Evolutionary conservation across 2,888 invertebrate species (phyloP).

Genomic region (Coelinius sp.): DNA sequence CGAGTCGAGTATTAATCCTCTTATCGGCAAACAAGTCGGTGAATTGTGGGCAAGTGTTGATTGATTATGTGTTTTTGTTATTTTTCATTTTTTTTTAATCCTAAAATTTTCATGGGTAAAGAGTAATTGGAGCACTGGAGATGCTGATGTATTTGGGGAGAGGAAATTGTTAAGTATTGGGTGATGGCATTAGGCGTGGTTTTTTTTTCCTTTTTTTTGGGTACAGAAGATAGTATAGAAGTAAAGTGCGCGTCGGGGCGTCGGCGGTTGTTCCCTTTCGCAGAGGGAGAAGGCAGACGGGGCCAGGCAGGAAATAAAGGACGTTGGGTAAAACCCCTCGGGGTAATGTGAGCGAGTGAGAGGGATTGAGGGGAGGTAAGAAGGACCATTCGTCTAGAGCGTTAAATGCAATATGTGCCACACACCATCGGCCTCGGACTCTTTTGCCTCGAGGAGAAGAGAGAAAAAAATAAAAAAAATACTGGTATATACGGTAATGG

Average conservation of each 20-base stretch:
- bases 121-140: neutral
- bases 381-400: slow-evolving; percentile 36
- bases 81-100: neutral
- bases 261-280: slow-evolving; percentile 31
- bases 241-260: slow-evolving; percentile 31
- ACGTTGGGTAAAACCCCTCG: slow-evolving; percentile 28
- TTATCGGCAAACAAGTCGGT: neutral
- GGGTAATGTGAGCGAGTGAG: slow-evolving; percentile 29
- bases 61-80: neutral
- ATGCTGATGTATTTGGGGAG: neutral
- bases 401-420: slow-evolving; percentile 40
- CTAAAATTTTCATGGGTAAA: slow-evolving; percentile 8
- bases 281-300: slow-evolving; percentile 31
- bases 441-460: slow-evolving; percentile 5
- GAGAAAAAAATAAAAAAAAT: slow-evolving; percentile 13
- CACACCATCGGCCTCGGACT: slow-evolving; percentile 33
- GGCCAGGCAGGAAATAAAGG: slow-evolving; percentile 39
- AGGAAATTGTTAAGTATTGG: neutral
- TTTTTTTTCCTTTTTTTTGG: neutral
- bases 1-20: neutral
- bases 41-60: neutral
- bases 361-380: slow-evolving; percentile 38
- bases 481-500: slow-evolving; percentile 4
- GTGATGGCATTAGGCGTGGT: slow-evolving; percentile 2
- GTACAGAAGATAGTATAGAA: slow-evolving; percentile 13